These are phyloP conservation scores for Varanus salvator DNA, from an alignment of 2,113 vertebrate genomes.

Conservation along the genomic window DNA sequence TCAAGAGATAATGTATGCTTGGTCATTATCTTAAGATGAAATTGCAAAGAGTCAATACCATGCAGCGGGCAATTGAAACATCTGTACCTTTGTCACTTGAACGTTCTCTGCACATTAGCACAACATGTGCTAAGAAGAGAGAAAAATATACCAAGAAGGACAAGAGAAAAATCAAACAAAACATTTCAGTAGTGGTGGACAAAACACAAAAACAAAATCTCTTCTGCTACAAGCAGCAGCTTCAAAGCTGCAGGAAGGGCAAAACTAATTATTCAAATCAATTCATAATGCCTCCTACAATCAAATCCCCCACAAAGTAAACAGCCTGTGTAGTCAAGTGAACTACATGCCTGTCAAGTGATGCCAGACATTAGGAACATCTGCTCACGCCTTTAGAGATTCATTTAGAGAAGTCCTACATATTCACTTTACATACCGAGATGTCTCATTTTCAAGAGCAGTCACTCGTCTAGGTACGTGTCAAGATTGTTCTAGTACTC, in stretches of 20 bases:
- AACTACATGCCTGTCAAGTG: constrained; percentile 9
- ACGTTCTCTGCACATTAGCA: constrained; percentile 10
- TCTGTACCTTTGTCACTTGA: constrained; percentile 59
- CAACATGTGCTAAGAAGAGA: background rate
- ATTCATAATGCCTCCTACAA: constrained; percentile 47
- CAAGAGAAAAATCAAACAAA: constrained; percentile 17
- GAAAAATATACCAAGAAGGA: background rate
- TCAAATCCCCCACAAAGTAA: constrained; percentile 35
- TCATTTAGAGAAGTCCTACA: constrained; percentile 38
- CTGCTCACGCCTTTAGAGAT: constrained; percentile 10
- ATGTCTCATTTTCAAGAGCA: constrained; percentile 21
- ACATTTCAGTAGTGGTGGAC: background rate
- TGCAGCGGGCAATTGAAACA: constrained; percentile 64
- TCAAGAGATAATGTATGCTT: too few species aligned
- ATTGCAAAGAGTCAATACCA: constrained; percentile 62
- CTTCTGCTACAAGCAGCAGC: constrained; percentile 11
- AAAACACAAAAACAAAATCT: constrained; percentile 16
- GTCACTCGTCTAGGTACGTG: background rate
- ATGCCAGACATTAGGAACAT: constrained; percentile 36
- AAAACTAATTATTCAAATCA: constrained; percentile 56
- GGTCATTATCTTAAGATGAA: constrained; percentile 52
- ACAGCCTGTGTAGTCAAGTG: background rate
- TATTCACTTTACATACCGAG: constrained; percentile 1
- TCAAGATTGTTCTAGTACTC: constrained; percentile 40
- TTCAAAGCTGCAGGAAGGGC: constrained; percentile 41